These are phyloP conservation scores for Dynastes maya DNA, from an alignment of 2,888 invertebrate species.

Conservation along the genomic window DNA sequence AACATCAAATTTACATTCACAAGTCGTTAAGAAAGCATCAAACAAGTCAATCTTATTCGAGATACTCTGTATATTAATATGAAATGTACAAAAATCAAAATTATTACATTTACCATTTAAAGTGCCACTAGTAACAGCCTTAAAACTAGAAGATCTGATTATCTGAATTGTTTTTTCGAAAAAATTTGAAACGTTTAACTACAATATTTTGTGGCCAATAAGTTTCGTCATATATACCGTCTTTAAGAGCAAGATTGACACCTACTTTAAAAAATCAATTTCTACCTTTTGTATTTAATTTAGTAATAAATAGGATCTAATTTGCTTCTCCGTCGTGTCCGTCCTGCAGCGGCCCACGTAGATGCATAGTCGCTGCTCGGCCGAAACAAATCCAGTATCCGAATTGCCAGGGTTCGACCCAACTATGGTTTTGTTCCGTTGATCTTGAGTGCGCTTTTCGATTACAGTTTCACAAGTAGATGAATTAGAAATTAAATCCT, in stretches of 20 bases:
- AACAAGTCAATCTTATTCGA: neutral
- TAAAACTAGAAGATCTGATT: neutral
- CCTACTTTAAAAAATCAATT: neutral
- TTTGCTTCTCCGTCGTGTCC: too few relatives aligned
- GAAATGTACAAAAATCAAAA: neutral
- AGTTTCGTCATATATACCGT: neutral
- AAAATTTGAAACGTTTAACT: neutral
- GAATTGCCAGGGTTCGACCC: too few relatives aligned
- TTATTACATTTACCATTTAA: neutral
- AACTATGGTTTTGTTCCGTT: too few relatives aligned
- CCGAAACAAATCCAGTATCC: too few relatives aligned
- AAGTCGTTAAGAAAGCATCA: neutral
- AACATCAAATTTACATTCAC: neutral
- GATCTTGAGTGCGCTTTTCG: too few relatives aligned
- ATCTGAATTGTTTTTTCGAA: neutral
- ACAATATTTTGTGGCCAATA: neutral
- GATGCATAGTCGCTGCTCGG: too few relatives aligned
- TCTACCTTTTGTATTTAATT: neutral
- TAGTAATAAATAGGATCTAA: too few relatives aligned
- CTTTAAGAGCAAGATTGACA: neutral
- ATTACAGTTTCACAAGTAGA: too few relatives aligned
- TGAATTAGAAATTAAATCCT: too few relatives aligned
- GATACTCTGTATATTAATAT: neutral
- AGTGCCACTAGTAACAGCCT: neutral
- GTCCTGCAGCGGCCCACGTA: too few relatives aligned